Conservation (phyloP, 2,797 vertebrate species). For the Avahi laniger region DNA sequence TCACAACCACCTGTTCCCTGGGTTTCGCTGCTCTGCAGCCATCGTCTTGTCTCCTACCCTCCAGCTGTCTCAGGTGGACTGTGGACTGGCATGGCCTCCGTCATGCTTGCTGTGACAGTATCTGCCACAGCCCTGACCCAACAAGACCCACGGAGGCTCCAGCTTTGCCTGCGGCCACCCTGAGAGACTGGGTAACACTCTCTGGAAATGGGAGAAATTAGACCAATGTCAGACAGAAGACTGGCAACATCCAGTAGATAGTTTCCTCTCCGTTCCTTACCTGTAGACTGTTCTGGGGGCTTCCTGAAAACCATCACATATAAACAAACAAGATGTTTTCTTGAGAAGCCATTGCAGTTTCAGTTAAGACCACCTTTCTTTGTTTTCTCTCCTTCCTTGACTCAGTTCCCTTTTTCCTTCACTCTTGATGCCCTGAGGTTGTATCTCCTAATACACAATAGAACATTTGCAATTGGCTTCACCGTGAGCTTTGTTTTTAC, state of each 20-base stretch:
- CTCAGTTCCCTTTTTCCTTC: conserved; percentile 12
- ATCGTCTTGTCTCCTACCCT: not conserved
- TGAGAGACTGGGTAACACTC: not conserved
- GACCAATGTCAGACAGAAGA: not conserved
- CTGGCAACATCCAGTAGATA: not conserved
- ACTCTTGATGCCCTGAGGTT: not conserved
- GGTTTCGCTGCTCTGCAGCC: not conserved
- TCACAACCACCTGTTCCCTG: not conserved
- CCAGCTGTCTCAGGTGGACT: not conserved
- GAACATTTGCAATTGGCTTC: not conserved
- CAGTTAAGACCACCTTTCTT: not conserved
- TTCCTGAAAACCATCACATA: not conserved
- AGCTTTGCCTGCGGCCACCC: not conserved
- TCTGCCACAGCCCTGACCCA: not conserved
- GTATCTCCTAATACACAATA: not conserved
- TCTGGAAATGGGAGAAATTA: not conserved
- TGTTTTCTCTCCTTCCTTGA: not conserved
- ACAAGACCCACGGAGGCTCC: not conserved
- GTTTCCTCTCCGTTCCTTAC: not conserved
- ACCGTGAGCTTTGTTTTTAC: not conserved
- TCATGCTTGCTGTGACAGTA: not conserved
- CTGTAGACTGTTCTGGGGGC: not conserved
- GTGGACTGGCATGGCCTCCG: not conserved
- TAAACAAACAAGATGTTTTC: not conserved
- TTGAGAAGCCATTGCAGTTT: not conserved